These are phyloP conservation scores for Philotrypesis tridentata DNA, from an alignment of 1,140 invertebrate genomes.

Conservation along the genomic window DNA sequence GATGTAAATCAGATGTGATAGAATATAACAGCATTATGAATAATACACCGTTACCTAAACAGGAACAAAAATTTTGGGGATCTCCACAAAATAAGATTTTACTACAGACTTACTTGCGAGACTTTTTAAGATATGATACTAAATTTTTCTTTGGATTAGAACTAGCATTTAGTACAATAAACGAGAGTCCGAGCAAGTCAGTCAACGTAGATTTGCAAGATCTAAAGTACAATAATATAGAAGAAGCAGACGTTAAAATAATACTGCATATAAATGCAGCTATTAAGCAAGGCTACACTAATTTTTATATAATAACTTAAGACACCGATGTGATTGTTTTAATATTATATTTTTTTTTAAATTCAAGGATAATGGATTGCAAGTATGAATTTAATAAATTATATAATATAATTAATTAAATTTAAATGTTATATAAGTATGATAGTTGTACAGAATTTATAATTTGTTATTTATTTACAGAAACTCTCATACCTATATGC, in stretches of 20 bases:
- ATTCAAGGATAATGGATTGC: background rate
- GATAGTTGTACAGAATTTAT: background rate
- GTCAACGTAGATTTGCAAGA: background rate
- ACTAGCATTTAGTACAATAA: constrained; percentile 10
- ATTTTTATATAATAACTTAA: constrained; percentile 3
- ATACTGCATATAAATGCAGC: background rate
- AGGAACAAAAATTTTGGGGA: constrained; percentile 13
- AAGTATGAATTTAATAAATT: too few species aligned
- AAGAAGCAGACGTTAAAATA: too few species aligned
- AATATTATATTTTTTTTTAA: background rate
- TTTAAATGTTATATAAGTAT: background rate
- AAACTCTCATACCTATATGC: too few species aligned
- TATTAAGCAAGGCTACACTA: background rate
- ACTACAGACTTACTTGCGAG: background rate
- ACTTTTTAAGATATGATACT: background rate
- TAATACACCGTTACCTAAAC: background rate
- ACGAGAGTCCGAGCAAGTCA: too few species aligned
- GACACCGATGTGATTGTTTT: constrained; percentile 25
- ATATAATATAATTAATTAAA: too few species aligned
- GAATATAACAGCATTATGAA: background rate
- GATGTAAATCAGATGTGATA: background rate
- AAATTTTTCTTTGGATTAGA: too few species aligned
- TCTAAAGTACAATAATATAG: background rate
- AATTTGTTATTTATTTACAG: background rate
- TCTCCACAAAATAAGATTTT: constrained; percentile 8